Evolutionary conservation across 2,888 invertebrate species (phyloP), one percentile per base, ranked within the genome.

Genomic region (Metopia argyrocephala): DNA sequence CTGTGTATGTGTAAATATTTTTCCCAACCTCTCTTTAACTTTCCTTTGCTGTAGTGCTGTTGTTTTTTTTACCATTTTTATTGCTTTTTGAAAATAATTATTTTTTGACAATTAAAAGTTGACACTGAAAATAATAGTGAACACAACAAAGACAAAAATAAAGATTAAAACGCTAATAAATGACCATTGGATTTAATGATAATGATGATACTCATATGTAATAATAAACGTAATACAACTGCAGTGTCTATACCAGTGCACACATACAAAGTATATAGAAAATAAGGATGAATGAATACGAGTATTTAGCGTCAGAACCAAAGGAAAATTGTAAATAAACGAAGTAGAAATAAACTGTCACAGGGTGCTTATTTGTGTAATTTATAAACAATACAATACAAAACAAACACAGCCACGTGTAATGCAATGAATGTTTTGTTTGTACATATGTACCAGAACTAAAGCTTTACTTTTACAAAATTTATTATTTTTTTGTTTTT

Each of bases 41-140:
- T 59, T 18, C 28, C 56, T n/a, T 73, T 23, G 15, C 21, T 50
- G 1, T 38, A n/a, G n/a, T 48, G 15, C 18, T 48, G 5, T 23
- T 48, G n/a, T 31, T 48, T 18, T 48, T 1, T 6, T n/a, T 48
- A 48, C 20, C 18, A 48, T 57, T 31, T 7, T 52, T 4, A 21
- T 21, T 21, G 21, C 27, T n/a, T n/a, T n/a, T n/a, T n/a, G n/a
- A n/a, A n/a, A n/a, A n/a, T n/a, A n/a, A 70, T 5, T 65, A 57
- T 70, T 52, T 6, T 59, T 54, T 64, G 54, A 38, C 65, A 31
- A 31, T 59, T n/a, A 48, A 64, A 65, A 5, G 25, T 50, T 79
- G 79, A 71, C 79, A 79, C 75, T 79, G 79, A 79, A 75, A 79
- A 38, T 38, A 38, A 38, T 38, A 15, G 15, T n/a, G 12, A 38